Evolutionary conservation across 2,888 invertebrate species (phyloP).

Genomic region (Sesia apiformis): DNA sequence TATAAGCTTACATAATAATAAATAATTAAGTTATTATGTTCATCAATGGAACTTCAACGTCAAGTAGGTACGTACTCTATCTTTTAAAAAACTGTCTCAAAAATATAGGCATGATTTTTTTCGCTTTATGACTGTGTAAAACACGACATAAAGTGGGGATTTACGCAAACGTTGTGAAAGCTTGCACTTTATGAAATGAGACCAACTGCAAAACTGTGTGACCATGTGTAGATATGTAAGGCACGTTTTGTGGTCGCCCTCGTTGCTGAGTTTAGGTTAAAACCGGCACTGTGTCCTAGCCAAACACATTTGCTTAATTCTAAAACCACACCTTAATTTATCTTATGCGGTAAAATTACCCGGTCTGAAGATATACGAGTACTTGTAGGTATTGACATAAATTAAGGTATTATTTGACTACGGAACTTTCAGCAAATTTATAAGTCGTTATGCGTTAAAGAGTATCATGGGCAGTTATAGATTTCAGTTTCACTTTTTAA

Average conservation of each 20-base stretch:
- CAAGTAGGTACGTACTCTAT: background rate
- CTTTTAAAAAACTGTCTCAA: background rate
- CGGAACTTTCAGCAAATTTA: too few relatives aligned
- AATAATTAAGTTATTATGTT: too few relatives aligned
- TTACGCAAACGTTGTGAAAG: constrained; percentile 46
- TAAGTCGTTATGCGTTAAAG: too few relatives aligned
- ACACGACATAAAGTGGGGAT: constrained; percentile 32
- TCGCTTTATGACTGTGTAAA: constrained; percentile 22
- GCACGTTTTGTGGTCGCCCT: constrained; percentile 20
- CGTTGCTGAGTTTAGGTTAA: constrained; percentile 28
- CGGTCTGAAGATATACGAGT: background rate
- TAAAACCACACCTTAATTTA: background rate
- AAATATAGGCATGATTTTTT: constrained; percentile 5
- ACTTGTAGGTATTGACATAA: background rate
- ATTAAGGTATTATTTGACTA: background rate
- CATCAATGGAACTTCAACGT: too few relatives aligned
- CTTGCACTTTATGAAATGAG: constrained; percentile 63
- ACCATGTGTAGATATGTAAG: constrained; percentile 38
- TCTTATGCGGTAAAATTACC: background rate
- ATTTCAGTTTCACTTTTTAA: too few relatives aligned
- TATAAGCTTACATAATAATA: too few relatives aligned
- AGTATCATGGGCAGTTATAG: too few relatives aligned
- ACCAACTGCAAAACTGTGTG: constrained; percentile 43
- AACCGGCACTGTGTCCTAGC: constrained; percentile 30
- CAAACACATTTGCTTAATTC: constrained; percentile 29